Evolutionary conservation across 1,140 invertebrate genomes (phyloP).

Genomic region (Bombyx mandarina): DNA sequence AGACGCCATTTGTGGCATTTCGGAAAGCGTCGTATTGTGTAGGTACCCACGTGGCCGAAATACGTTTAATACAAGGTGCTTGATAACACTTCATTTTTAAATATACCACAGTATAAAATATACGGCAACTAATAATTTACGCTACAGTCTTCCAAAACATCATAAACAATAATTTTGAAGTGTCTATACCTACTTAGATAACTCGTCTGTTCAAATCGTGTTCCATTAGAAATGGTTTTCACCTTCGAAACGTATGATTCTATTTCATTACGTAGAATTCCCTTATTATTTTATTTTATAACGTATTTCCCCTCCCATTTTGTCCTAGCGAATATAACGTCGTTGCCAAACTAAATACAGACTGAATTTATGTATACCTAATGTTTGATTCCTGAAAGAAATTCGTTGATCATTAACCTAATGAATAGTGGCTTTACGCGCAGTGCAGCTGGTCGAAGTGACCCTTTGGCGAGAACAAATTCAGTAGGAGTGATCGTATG

Average conservation of each 20-base stretch:
- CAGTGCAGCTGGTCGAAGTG: neutral
- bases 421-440: no score
- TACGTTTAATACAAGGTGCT: conserved; percentile 61
- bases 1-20: neutral
- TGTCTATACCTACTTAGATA: no score
- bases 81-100: conserved; percentile 5
- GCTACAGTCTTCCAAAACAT: conserved; percentile 56
- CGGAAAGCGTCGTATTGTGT: neutral
- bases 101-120: neutral
- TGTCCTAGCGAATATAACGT: conserved; percentile 36
- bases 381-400: conserved; percentile 43
- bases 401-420: neutral
- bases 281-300: no score
- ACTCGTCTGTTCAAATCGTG: no score
- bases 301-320: no score
- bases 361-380: conserved; percentile 65
- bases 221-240: no score
- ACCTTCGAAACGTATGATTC: no score
- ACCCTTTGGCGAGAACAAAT: no score
- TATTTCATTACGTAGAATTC: no score
- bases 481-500: conserved; percentile 4
- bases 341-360: conserved; percentile 63
- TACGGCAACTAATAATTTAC: conserved; percentile 29
- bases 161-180: neutral
- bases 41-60: conserved; percentile 16